Percentiles rank a stretch among this genome's conserved stretches.
phyloP scores from a whole-genome alignment of 2,797 vertebrate species.

The Enteromius treurensis region DNA sequence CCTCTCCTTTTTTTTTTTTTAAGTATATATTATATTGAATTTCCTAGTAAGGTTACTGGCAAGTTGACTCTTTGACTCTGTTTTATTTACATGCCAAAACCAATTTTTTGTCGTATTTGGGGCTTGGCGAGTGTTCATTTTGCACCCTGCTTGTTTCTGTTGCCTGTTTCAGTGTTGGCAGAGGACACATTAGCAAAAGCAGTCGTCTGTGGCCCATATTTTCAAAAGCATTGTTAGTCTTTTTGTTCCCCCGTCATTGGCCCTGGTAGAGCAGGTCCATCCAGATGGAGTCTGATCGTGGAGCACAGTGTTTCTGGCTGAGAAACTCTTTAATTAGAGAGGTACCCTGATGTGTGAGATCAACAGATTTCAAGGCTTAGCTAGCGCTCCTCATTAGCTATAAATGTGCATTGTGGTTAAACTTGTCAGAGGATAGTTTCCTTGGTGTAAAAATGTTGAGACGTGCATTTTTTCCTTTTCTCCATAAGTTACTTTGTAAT shows the following conservation, averaged over 20 bases:
- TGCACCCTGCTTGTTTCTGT: slow-evolving; percentile 36
- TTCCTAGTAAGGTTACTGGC: neutral
- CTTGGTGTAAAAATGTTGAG: slow-evolving; percentile 35
- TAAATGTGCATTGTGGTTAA: slow-evolving; percentile 14
- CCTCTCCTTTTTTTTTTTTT: neutral
- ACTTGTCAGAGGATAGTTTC: slow-evolving; percentile 24
- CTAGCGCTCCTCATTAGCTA: slow-evolving; percentile 35
- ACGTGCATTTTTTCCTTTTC: slow-evolving; percentile 22
- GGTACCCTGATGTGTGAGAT: slow-evolving; percentile 60
- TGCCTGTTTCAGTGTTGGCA: slow-evolving; percentile 25
- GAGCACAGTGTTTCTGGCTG: slow-evolving; percentile 63
- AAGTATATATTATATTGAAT: neutral
- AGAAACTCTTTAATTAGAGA: slow-evolving; percentile 71
- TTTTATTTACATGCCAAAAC: neutral
- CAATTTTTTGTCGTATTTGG: neutral
- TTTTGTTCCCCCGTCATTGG: slow-evolving; percentile 25
- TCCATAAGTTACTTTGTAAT: neutral
- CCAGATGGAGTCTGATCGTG: slow-evolving; percentile 34
- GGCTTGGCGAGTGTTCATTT: neutral
- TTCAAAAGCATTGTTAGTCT: slow-evolving; percentile 16
- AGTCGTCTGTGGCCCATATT: slow-evolving; percentile 24
- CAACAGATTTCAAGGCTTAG: slow-evolving; percentile 59
- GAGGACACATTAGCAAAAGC: slow-evolving; percentile 21
- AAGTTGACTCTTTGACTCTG: neutral
- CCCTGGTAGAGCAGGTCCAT: slow-evolving; percentile 14